A percentile compares a stretch with the other conserved stretches of the same genome.
These are phyloP conservation scores for Metalampra italica DNA, from an alignment of 2,888 invertebrate genomes.

Conservation along the genomic window DNA sequence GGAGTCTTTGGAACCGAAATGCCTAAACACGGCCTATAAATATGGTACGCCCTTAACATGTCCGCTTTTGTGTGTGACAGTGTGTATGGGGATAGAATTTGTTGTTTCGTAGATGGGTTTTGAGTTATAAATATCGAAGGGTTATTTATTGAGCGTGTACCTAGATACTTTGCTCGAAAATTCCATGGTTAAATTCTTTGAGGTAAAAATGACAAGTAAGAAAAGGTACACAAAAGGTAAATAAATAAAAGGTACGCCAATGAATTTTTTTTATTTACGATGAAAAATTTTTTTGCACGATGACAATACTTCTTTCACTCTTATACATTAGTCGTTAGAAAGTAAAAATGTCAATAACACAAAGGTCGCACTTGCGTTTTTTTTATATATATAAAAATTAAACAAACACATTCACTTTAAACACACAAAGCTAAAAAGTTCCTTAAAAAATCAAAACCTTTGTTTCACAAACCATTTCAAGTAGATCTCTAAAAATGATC, in stretches of 20 bases:
- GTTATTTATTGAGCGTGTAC: neutral
- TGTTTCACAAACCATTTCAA: conserved; percentile 30
- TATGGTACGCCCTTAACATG: conserved; percentile 40
- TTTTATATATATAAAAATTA: neutral
- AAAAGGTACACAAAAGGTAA: too few relatives aligned
- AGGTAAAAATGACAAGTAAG: too few relatives aligned
- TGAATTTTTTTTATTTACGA: too few relatives aligned
- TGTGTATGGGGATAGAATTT: neutral
- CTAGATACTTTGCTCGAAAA: neutral
- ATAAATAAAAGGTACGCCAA: too few relatives aligned
- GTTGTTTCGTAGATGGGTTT: neutral
- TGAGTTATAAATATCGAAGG: neutral
- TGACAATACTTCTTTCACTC: too few relatives aligned
- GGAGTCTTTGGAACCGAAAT: conserved; percentile 45
- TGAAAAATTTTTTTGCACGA: too few relatives aligned
- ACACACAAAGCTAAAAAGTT: conserved; percentile 30
- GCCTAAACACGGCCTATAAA: conserved; percentile 65
- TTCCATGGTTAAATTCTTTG: too few relatives aligned
- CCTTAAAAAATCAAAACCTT: conserved; percentile 44
- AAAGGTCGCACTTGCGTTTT: too few relatives aligned
- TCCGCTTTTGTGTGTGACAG: neutral
- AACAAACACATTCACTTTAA: conserved; percentile 10
- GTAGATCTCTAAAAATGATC: conserved; percentile 21
- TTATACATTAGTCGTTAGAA: too few relatives aligned
- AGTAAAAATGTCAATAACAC: too few relatives aligned